Percentiles rank a stretch among this genome's conserved stretches.
Conservation (phyloP, 2,797 vertebrate species). For the Vireo griseus region DNA sequence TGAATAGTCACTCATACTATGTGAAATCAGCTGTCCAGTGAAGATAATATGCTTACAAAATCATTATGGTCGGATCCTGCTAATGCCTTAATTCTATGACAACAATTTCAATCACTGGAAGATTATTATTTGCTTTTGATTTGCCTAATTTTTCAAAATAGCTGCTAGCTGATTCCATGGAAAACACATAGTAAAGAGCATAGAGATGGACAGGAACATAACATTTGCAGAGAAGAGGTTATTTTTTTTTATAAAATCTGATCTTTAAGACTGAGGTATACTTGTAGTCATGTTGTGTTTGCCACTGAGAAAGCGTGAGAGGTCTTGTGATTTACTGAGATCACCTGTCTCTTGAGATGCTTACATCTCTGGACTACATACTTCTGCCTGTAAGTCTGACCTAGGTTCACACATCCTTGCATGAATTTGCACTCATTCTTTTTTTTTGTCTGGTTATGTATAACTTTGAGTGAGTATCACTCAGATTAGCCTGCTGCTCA, state of each 20-base stretch:
- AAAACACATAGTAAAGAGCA: background rate
- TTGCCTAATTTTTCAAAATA: slow-evolving; percentile 2
- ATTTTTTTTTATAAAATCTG: background rate
- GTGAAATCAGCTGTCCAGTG: slow-evolving; percentile 10
- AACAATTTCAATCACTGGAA: slow-evolving; percentile 6
- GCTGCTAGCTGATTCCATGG: background rate
- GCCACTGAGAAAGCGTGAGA: background rate
- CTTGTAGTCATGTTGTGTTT: background rate
- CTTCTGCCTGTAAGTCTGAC: background rate
- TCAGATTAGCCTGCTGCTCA: background rate
- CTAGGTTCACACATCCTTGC: background rate
- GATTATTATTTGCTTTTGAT: slow-evolving; percentile 42
- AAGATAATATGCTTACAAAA: slow-evolving; percentile 33
- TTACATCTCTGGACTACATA: background rate
- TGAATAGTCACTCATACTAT: background rate
- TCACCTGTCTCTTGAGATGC: background rate
- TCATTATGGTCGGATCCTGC: background rate
- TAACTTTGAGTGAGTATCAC: background rate
- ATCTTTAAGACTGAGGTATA: background rate
- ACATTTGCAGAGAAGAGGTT: background rate
- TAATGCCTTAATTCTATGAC: background rate
- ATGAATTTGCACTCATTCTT: background rate
- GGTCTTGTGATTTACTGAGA: background rate
- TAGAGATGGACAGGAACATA: background rate
- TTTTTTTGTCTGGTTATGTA: background rate